phyloP scores from a whole-genome alignment of 1,140 invertebrate species.

The Drosophila melanica region DNA sequence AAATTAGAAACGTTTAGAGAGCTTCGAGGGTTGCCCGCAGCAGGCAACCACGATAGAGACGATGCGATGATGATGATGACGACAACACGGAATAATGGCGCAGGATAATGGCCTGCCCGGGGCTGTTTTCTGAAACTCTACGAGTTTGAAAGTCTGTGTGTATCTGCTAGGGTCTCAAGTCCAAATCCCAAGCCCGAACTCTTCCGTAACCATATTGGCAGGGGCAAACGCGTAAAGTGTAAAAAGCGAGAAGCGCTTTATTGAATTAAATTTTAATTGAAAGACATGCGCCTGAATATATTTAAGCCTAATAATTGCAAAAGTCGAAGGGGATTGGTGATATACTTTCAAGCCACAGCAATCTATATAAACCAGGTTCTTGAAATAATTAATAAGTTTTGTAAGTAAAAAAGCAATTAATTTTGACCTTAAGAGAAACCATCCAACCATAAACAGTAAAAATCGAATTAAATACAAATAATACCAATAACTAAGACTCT shows the following conservation, averaged over 20 bases:
- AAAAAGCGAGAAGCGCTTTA: conserved; percentile 49
- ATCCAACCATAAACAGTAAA: no score
- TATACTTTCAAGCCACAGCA: not conserved
- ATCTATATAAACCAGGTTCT: no score
- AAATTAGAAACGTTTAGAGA: conserved; percentile 79
- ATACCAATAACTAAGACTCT: no score
- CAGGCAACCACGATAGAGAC: conserved; percentile 10
- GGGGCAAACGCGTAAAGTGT: conserved; percentile 27
- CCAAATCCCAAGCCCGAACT: not conserved
- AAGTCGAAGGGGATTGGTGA: not conserved
- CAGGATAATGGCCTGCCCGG: conserved; percentile 15
- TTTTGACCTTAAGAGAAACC: no score
- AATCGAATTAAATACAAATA: no score
- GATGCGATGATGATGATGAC: conserved; percentile 34
- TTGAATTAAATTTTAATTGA: conserved; percentile 77
- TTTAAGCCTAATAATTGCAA: conserved; percentile 12
- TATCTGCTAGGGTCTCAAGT: not conserved
- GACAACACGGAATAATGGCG: conserved; percentile 30
- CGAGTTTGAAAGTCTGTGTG: not conserved
- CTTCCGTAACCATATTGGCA: conserved; percentile 54
- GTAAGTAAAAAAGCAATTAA: no score
- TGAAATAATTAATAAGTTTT: not conserved
- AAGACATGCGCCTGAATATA: conserved; percentile 49
- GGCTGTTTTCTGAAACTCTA: conserved; percentile 11
- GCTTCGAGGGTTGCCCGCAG: conserved; percentile 55